Evolutionary conservation across 2,797 vertebrate genomes (phyloP), one percentile per base, ranked within the genome.

Genomic region (Octomys mimax): DNA sequence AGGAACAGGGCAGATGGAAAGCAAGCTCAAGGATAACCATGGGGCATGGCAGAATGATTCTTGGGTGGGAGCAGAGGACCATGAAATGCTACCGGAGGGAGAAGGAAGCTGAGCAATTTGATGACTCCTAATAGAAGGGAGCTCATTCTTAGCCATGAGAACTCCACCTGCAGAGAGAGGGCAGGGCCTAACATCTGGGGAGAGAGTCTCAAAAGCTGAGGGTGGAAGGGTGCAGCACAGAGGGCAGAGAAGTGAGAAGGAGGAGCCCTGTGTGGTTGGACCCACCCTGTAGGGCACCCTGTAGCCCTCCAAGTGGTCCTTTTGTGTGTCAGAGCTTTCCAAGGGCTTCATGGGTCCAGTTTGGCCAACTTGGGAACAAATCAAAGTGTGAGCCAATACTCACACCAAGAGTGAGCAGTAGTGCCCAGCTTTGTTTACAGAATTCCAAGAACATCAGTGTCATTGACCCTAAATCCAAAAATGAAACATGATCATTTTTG

Each of bases 381-480:
- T 42, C 79, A 86, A 57, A 85, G 36, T 57, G 9, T 78, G 71
- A 92, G 85, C 54, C 1, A 4, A 42, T 22, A 0, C 13, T 33
- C 31, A 68, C 14, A n/a, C 66, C 28, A 61, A 66, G 66, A 36
- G 79, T 62, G 66, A 19, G 33, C 22, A 26, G 57, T 9, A 49
- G 77, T 77, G n/a, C 92, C 54, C 54, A 68, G 42, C 22, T 0
- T 0, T 68, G 26, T 84, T 57, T 57, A 12, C 5, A 92, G 88
- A 83, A 62, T 18, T 26, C 66, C 21, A 62, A 61, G 64, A 84
- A 78, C 8, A 28, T 9, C 5, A 4, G 36, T 49, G 24, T 57
- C 21, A 75, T 93, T 89, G 62, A 66, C 39, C 83, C 57, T 46
- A 59, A 66, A 62, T 61, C 95, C 92, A 54, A 36, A 90, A 92